Base-by-base conservation (phyloP, 2,888 invertebrate species). In the Hololepta plana region DNA sequence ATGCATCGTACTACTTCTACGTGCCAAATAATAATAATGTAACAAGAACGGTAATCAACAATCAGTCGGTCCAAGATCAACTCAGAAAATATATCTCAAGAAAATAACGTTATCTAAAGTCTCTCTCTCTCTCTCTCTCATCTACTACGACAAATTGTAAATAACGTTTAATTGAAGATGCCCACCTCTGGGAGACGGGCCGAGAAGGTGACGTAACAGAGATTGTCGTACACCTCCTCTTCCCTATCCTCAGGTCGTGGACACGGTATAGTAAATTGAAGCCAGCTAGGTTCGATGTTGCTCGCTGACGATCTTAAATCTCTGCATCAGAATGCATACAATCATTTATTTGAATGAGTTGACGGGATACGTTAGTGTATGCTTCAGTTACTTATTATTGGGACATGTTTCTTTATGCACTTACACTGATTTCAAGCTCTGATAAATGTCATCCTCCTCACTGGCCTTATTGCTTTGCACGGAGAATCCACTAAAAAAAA, bases 221-320 rank as follows among this genome's bases (percentile, higher is more conserved):
- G 67, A 56, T 84, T 81, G 57, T 82, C 84, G 54, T 85, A 85
- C 45, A 82, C 74, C 57, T 80, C 79, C 53, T 81, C 79, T 42
- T 80, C 80, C 38, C 70, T 56, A 43, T 68, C 70, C 48, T 67
- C 68, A 24, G 60, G 60, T 43, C 56, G 64, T 34, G 70, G 69
- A 42, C 57, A 55, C 26, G 55, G 56, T 41, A 72, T 72, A 34
- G 68, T 70, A 55, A 71, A 72, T 53, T 68, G 67, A 40, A 68
- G 62, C 71, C 71, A 72, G 31, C 64, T 64, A 23, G 62, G 62
- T 37, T 65, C 67, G 23, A 38, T 36, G 26, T 34, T 34, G 28
- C 13, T 28, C 12, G 19, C 20, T 10, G 30, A 17, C 20, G 30
- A 26, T 21, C 28, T 33, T 25, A 30, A 20, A 20, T 33, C 45